phyloP scores from a whole-genome alignment of 2,113 vertebrate genomes.

The Brachirus orientalis region DNA sequence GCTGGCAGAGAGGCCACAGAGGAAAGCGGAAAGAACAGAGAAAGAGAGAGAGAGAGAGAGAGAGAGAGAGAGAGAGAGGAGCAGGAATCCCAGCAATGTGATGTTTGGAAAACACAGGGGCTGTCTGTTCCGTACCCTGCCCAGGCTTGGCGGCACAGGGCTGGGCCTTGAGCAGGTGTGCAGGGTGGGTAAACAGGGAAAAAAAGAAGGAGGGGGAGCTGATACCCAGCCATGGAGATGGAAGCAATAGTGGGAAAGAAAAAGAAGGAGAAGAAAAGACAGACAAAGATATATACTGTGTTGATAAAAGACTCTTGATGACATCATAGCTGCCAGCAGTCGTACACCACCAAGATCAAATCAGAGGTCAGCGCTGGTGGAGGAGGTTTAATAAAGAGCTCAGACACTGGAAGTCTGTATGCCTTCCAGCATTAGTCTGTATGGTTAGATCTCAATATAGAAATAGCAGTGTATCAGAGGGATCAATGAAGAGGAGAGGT shows the following conservation, averaged over 20 bases:
- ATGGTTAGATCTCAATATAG: slow-evolving; percentile 62
- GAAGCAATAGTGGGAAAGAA: slow-evolving; percentile 26
- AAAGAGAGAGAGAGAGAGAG: slow-evolving; percentile 33
- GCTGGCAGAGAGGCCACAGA: slow-evolving; percentile 53
- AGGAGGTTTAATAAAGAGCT: slow-evolving; percentile 63
- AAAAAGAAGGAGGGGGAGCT: not conserved
- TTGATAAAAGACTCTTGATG: slow-evolving; percentile 42
- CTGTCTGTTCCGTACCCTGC: slow-evolving; percentile 74
- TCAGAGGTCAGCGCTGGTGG: slow-evolving; percentile 49
- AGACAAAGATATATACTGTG: slow-evolving; percentile 39
- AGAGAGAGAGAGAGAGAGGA: slow-evolving; percentile 48
- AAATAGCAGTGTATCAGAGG: slow-evolving; percentile 54
- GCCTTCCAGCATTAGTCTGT: slow-evolving; percentile 63
- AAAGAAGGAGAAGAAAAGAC: slow-evolving; percentile 40
- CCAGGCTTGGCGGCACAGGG: slow-evolving; percentile 59
- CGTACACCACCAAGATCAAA: slow-evolving; percentile 21
- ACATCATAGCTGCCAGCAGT: slow-evolving; percentile 24
- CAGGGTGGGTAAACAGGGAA: slow-evolving; percentile 28
- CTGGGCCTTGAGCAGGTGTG: slow-evolving; percentile 79
- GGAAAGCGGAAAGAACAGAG: slow-evolving; percentile 35
- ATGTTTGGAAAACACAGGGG: slow-evolving; percentile 80
- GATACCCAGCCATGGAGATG: slow-evolving; percentile 20
- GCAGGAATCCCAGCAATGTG: slow-evolving; percentile 81
- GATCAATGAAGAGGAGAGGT: slow-evolving; percentile 62
- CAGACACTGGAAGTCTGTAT: slow-evolving; percentile 53